Evolutionary conservation across 2,113 vertebrate species (phyloP).

Genomic region (Accipiter cooperii): DNA sequence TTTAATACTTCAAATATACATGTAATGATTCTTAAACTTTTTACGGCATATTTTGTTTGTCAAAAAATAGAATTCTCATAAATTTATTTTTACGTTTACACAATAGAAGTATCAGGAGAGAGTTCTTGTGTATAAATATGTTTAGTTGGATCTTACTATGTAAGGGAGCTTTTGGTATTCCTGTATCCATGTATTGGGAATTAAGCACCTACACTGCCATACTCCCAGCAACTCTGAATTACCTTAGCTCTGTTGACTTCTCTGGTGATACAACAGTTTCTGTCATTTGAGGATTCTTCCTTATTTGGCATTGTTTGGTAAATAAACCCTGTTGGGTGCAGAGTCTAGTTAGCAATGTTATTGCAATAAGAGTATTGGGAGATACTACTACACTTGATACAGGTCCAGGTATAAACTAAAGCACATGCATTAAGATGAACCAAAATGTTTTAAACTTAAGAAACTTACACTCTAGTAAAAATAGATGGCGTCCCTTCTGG

Average conservation of each 20-base stretch:
- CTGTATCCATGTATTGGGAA: neutral
- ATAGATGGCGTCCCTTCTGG: neutral
- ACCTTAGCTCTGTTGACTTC: neutral
- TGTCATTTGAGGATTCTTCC: neutral
- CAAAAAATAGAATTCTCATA: neutral
- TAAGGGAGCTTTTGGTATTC: neutral
- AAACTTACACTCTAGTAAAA: neutral
- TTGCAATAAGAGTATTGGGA: neutral
- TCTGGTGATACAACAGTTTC: neutral
- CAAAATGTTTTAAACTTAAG: neutral
- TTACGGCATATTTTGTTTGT: neutral
- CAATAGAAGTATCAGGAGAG: neutral
- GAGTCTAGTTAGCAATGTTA: neutral
- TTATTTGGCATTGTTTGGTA: neutral
- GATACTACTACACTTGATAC: neutral
- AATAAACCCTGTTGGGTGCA: neutral
- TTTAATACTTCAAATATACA: slow-evolving; percentile 23
- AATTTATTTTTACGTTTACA: neutral
- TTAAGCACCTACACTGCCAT: neutral
- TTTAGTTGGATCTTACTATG: neutral
- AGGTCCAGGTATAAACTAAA: neutral
- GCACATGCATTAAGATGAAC: neutral
- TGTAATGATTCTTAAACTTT: slow-evolving; percentile 5
- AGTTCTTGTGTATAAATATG: neutral
- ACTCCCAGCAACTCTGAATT: neutral